phyloP scores from a whole-genome alignment of 2,888 invertebrate genomes.

The Alentia gelatinosa region DNA sequence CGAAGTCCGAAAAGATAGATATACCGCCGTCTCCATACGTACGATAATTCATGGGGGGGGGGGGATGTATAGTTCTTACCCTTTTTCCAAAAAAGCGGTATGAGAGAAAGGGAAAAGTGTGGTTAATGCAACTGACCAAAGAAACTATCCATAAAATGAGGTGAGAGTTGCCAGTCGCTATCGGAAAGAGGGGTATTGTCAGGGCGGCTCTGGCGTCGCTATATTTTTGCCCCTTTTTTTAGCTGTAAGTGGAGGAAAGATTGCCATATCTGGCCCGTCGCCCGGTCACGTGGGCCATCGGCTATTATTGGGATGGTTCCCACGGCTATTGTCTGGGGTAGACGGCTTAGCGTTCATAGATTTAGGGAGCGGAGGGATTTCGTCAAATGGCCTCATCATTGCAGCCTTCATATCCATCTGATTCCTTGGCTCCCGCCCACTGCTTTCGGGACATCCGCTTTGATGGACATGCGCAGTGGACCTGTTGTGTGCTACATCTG shows the following conservation, averaged over 20 bases:
- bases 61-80: too few species aligned
- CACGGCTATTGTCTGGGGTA: neutral
- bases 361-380: conserved; percentile 11
- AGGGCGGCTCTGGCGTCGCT: neutral
- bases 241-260: conserved; percentile 9
- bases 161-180: neutral
- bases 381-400: neutral
- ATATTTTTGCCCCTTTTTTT: neutral
- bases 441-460: conserved; percentile 17
- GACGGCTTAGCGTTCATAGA: conserved; percentile 5
- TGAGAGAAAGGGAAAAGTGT: too few species aligned
- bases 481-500: neutral
- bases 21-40: too few species aligned
- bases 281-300: neutral
- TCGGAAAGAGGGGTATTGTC: neutral
- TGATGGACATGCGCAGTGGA: conserved; percentile 26
- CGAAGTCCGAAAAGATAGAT: too few species aligned
- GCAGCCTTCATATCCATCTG: neutral
- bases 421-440: conserved; percentile 5
- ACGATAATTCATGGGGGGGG: too few species aligned
- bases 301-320: conserved; percentile 27
- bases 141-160: neutral
- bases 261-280: conserved; percentile 29
- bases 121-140: neutral
- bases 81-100: too few species aligned